These are phyloP conservation scores for Drosophila meridiana DNA, from an alignment of 2,888 invertebrate species.

Conservation along the genomic window DNA sequence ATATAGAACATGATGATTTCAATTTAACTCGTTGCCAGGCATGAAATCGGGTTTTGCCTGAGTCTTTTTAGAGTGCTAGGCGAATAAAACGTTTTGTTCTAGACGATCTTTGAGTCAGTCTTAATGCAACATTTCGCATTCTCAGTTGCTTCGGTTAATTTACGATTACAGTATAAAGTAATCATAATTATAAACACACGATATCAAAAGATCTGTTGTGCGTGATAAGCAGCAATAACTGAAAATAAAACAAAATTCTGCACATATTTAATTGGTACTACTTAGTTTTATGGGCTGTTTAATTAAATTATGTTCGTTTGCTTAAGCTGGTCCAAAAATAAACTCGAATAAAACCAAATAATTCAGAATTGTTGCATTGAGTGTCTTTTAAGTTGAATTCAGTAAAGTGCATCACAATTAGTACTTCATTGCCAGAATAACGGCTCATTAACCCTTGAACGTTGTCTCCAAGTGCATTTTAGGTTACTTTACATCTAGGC, in stretches of 20 bases:
- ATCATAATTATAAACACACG: neutral
- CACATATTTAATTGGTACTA: slow-evolving; percentile 1
- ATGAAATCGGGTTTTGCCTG: slow-evolving; percentile 63
- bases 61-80: slow-evolving; percentile 33
- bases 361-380: neutral
- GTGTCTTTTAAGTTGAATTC: neutral
- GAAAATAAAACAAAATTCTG: slow-evolving; percentile 2
- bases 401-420: slow-evolving; percentile 33
- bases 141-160: slow-evolving; percentile 22
- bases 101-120: slow-evolving; percentile 62
- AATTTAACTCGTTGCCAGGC: slow-evolving; percentile 48
- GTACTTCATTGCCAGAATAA: slow-evolving; percentile 1
- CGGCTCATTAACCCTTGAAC: slow-evolving; percentile 46
- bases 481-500: neutral
- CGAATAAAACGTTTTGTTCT: slow-evolving; percentile 57
- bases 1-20: slow-evolving; percentile 39
- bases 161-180: neutral
- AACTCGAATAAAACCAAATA: neutral
- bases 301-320: neutral
- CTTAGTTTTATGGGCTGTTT: neutral
- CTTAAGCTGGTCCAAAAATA: neutral
- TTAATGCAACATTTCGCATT: slow-evolving; percentile 37
- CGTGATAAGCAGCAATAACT: slow-evolving; percentile 21
- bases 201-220: neutral
- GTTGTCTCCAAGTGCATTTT: slow-evolving; percentile 9